These are phyloP conservation scores for Mongoloraphidia duomilia DNA, from an alignment of 2,888 invertebrate species.

Conservation along the genomic window DNA sequence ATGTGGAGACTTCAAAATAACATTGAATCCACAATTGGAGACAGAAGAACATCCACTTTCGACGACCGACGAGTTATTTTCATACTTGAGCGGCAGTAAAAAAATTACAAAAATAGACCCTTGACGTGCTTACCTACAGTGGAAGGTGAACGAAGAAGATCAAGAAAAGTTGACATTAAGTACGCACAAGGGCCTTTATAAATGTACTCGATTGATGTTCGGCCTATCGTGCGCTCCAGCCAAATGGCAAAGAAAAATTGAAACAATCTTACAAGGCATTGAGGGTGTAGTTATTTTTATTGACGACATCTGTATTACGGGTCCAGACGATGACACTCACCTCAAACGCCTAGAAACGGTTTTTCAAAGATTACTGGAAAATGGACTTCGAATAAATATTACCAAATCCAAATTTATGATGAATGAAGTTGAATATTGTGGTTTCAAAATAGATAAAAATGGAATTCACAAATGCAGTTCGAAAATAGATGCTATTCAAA, in stretches of 20 bases:
- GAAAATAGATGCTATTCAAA: slow-evolving; percentile 21
- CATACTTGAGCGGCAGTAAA: slow-evolving; percentile 14
- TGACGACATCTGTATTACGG: slow-evolving; percentile 18
- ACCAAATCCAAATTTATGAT: slow-evolving; percentile 19
- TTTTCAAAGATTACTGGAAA: too few species aligned
- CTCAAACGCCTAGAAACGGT: slow-evolving; percentile 14
- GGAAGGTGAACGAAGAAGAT: slow-evolving; percentile 3
- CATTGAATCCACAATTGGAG: slow-evolving; percentile 7
- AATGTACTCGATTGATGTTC: slow-evolving; percentile 14
- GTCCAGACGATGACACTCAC: slow-evolving; percentile 13
- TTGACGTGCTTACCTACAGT: slow-evolving; percentile 6
- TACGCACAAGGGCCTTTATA: slow-evolving; percentile 6
- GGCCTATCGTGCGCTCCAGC: slow-evolving; percentile 20
- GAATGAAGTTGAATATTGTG: slow-evolving; percentile 19
- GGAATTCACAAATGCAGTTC: slow-evolving; percentile 20
- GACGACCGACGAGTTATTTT: slow-evolving; percentile 11
- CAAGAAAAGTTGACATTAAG: slow-evolving; percentile 6
- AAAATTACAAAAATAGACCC: slow-evolving; percentile 17
- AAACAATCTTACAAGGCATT: slow-evolving; percentile 16
- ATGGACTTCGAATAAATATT: slow-evolving; percentile 17
- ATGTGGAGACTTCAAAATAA: slow-evolving; percentile 21
- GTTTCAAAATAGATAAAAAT: slow-evolving; percentile 19
- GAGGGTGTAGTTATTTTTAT: slow-evolving; percentile 17
- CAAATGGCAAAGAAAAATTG: slow-evolving; percentile 19
- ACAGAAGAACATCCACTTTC: slow-evolving; percentile 7